Percentiles rank a stretch among this genome's conserved stretches.
phyloP scores from a whole-genome alignment of 92 coral and sea anemone species.

The Zoanthus sansibaricus region DNA sequence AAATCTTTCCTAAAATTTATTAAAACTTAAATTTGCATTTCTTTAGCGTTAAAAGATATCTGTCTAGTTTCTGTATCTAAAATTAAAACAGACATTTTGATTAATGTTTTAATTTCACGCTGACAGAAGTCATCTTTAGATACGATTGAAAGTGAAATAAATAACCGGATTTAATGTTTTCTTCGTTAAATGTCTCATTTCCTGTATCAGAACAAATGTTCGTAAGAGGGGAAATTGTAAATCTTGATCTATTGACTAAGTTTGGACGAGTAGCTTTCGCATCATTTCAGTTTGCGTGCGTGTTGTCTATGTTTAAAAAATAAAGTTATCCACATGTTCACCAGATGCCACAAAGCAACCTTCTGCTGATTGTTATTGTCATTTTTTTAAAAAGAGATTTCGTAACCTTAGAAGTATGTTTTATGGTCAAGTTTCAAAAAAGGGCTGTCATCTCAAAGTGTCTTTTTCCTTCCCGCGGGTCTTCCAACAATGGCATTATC shows the following conservation, averaged over 20 bases:
- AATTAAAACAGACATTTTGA: background rate
- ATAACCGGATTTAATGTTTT: background rate
- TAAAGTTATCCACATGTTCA: background rate
- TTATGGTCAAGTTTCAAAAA: constrained; percentile 12
- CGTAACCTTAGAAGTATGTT: constrained; percentile 21
- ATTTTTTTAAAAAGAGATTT: constrained; percentile 2
- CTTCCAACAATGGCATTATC: constrained; percentile 62
- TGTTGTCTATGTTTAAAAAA: background rate
- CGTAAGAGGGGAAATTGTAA: constrained; percentile 13
- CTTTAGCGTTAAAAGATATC: background rate
- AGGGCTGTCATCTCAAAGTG: constrained; percentile 20
- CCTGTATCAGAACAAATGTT: constrained; percentile 5
- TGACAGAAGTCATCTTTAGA: constrained; percentile 4
- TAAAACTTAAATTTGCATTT: background rate
- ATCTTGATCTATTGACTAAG: background rate
- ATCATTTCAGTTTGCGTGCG: background rate
- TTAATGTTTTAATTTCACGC: background rate
- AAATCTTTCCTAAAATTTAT: background rate
- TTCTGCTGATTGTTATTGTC: background rate
- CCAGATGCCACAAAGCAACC: constrained; percentile 5
- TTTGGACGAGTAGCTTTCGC: background rate
- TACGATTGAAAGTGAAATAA: background rate
- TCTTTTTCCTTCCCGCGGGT: constrained; percentile 10
- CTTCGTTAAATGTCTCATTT: constrained; percentile 19
- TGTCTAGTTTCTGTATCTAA: constrained; percentile 2